Evolutionary conservation across 2,888 invertebrate species (phyloP).

Genomic region (Syritta pipiens): DNA sequence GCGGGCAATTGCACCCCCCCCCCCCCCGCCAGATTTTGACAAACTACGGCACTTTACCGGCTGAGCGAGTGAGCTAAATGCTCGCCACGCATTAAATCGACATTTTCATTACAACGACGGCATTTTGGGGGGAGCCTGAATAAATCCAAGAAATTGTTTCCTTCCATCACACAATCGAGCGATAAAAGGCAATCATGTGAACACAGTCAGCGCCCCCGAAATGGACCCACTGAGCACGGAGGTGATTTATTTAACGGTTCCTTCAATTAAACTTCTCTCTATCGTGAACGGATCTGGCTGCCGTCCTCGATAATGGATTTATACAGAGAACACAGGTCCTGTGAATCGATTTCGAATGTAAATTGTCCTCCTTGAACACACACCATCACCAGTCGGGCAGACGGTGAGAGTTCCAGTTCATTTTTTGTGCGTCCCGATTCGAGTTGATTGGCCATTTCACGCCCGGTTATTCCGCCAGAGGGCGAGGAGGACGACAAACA

Average conservation of each 20-base stretch:
- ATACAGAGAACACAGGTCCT: constrained; percentile 21
- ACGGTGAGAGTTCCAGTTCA: background rate
- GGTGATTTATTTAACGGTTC: constrained; percentile 63
- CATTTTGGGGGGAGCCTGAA: constrained; percentile 55
- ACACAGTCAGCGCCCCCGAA: background rate
- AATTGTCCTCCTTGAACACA: constrained; percentile 47
- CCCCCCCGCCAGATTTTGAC: constrained; percentile 24
- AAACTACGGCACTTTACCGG: constrained; percentile 39
- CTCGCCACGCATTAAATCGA: constrained; percentile 60
- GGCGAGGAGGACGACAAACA: constrained; percentile 29
- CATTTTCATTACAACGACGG: constrained; percentile 62
- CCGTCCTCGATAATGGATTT: constrained; percentile 43
- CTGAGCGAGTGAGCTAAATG: constrained; percentile 32
- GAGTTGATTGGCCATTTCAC: constrained; percentile 67
- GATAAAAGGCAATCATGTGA: constrained; percentile 30
- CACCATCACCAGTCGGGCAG: too few relatives aligned
- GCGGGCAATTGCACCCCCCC: constrained; percentile 11
- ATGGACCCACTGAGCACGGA: constrained; percentile 42
- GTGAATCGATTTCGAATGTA: constrained; percentile 53
- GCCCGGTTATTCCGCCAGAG: constrained; percentile 42
- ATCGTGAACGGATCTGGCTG: constrained; percentile 3
- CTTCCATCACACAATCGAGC: constrained; percentile 43
- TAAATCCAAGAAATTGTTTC: constrained; percentile 65
- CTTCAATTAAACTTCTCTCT: constrained; percentile 53
- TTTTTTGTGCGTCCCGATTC: constrained; percentile 9